Evolutionary conservation across 2,797 vertebrate species (phyloP).

Genomic region (Tangara arthus): DNA sequence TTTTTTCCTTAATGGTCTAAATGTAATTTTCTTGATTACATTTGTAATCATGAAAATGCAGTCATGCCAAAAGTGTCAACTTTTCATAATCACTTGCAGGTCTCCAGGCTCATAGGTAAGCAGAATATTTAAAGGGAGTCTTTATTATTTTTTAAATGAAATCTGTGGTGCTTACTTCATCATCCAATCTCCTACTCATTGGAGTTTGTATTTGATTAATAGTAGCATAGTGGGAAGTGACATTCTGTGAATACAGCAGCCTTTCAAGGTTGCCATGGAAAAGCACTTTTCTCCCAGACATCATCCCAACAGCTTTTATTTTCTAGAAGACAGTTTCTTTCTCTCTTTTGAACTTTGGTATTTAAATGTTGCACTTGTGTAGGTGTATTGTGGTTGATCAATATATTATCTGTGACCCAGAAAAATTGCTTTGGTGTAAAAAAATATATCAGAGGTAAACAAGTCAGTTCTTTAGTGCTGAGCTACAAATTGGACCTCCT

Average conservation of each 20-base stretch:
- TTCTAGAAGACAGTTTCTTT: not conserved
- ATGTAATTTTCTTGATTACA: not conserved
- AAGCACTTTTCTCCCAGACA: slow-evolving; percentile 23
- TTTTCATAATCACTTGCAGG: not conserved
- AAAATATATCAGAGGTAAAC: not conserved
- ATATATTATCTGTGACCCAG: not conserved
- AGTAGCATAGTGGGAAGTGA: not conserved
- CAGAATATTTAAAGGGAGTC: not conserved
- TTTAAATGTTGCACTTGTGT: slow-evolving; percentile 1
- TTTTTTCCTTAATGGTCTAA: not conserved
- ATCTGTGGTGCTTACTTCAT: slow-evolving; percentile 11
- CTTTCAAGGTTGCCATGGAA: slow-evolving; percentile 56
- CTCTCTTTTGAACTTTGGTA: slow-evolving; percentile 17
- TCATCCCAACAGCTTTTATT: slow-evolving; percentile 16
- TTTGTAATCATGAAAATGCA: too few species aligned
- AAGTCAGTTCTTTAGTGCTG: not conserved
- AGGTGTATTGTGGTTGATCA: not conserved
- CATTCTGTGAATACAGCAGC: not conserved
- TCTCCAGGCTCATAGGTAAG: not conserved
- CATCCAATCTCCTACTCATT: not conserved
- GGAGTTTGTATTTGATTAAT: slow-evolving; percentile 39
- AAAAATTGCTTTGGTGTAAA: not conserved
- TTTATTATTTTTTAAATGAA: not conserved
- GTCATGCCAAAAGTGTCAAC: not conserved
- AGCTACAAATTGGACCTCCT: not conserved